Evolutionary conservation across 2,888 invertebrate species (phyloP), one percentile per base, ranked within the genome.

Genomic region (Caenorhabditis afra): DNA sequence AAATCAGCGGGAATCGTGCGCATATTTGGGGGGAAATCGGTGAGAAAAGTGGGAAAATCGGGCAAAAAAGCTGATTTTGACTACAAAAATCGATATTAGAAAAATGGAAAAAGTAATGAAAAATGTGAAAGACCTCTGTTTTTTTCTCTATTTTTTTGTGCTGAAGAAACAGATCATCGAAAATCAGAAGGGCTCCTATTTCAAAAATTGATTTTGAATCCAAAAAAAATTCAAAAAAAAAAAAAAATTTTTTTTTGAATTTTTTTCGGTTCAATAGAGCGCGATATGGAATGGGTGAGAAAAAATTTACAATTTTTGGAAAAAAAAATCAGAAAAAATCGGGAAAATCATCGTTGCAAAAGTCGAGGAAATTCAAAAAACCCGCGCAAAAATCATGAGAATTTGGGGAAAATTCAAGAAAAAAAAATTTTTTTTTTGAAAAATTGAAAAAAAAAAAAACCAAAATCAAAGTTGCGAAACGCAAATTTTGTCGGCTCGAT

Each of bases 401-500:
- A 47, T 39, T 39, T 39, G 11, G 39, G 39, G 11, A 22, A 49
- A 22, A 8, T 7, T n/a, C 3, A 11, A 49, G 11, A 11, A 8
- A 11, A 20, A 55, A 39, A 55, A 16, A 39, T 55, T 35, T n/a
- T n/a, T 35, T n/a, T n/a, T 23, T 39, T 37, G 12, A 23, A 16
- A 37, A 49, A 39, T 37, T 23, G 11, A 11, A 8, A 11, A 20
- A 55, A 39, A 55, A 16, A 39, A 23, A 16, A 37, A 49, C 18
- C 18, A 23, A 37, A 16, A 37, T 65, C 59, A 77, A 18, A 77
- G 49, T 59, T 77, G 70, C 5, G 77, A 77, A n/a, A 77, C 77
- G 23, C 64, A 64, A 47, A 77, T 77, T 71, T 77, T 77, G 29
- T 70, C 65, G 18, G 47, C 64, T 39, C 66, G 65, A 66, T 77